Conservation (phyloP, 64 coral and sea anemone genomes). For the Cladopsammia gracilis region DNA sequence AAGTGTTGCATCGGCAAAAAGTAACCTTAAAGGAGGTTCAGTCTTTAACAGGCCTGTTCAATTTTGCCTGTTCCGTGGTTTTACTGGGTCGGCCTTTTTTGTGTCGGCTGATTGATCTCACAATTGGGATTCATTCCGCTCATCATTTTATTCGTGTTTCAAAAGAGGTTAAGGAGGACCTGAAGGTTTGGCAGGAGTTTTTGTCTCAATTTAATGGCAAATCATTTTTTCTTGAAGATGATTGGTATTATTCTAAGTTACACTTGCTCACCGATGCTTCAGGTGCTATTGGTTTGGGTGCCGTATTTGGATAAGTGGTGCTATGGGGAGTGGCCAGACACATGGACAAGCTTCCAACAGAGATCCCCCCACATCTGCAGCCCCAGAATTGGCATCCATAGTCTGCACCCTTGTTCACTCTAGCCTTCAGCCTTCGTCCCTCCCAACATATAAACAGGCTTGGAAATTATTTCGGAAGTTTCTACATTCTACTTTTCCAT, state of each 20-base stretch:
- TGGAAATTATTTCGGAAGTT: constrained; percentile 36
- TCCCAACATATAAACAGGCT: constrained; percentile 52
- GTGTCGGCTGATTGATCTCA: constrained; percentile 69
- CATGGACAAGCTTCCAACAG: constrained; percentile 36
- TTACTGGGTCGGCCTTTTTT: constrained; percentile 63
- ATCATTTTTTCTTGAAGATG: constrained; percentile 69
- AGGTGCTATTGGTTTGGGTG: constrained; percentile 30
- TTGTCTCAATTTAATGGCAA: constrained; percentile 55
- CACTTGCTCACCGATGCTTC: constrained; percentile 67
- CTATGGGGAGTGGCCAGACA: constrained; percentile 40
- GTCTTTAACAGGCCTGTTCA: constrained; percentile 54
- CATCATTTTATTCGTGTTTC: constrained; percentile 50
- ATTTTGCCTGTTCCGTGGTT: constrained; percentile 75
- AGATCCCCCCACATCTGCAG: constrained; percentile 48
- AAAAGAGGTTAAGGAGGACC: constrained; percentile 47
- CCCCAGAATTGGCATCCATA: constrained; percentile 56
- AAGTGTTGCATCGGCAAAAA: constrained; percentile 27
- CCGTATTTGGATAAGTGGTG: not conserved
- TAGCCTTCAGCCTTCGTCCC: constrained; percentile 41
- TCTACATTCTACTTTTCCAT: not conserved
- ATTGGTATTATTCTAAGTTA: constrained; percentile 19
- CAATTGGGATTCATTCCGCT: constrained; percentile 30
- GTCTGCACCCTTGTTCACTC: not conserved
- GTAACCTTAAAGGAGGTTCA: constrained; percentile 58
- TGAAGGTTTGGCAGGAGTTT: constrained; percentile 53